A percentile compares a stretch with the other conserved stretches of the same genome.
These are phyloP conservation scores for Yponomeuta sedellus DNA, from an alignment of 2,888 invertebrate genomes.

Conservation along the genomic window DNA sequence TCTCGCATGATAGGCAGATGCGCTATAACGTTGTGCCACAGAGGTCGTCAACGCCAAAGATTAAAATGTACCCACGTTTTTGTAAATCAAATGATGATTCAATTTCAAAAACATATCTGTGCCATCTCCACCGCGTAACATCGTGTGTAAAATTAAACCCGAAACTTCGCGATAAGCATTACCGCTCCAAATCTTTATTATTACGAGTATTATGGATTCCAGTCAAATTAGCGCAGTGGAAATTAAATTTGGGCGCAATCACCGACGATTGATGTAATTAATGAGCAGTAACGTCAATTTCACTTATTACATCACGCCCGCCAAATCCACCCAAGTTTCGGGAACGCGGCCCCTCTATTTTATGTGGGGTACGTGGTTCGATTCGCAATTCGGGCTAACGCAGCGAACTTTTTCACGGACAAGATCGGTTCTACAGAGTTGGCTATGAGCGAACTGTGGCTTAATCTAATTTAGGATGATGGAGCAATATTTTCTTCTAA, in stretches of 20 bases:
- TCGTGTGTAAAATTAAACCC: neutral
- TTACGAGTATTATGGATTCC: neutral
- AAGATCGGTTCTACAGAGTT: neutral
- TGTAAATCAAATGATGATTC: neutral
- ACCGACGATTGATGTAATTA: slow-evolving; percentile 7
- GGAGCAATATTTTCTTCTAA: slow-evolving; percentile 1
- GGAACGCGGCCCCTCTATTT: slow-evolving; percentile 39
- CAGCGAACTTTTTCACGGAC: slow-evolving; percentile 6
- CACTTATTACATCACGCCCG: slow-evolving; percentile 22
- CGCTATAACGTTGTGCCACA: too few relatives aligned
- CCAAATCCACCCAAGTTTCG: slow-evolving; percentile 26
- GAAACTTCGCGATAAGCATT: too few relatives aligned
- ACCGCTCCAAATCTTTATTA: too few relatives aligned
- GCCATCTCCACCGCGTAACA: neutral
- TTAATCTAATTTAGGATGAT: slow-evolving; percentile 8
- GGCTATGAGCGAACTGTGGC: slow-evolving; percentile 7
- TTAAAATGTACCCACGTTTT: too few relatives aligned
- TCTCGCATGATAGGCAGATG: too few relatives aligned
- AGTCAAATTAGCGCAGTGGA: neutral
- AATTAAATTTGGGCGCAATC: neutral
- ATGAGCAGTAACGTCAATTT: slow-evolving; percentile 15
- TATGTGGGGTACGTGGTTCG: slow-evolving; percentile 43
- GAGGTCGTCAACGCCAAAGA: too few relatives aligned
- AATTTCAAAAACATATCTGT: neutral
- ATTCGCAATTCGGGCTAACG: slow-evolving; percentile 21